A percentile compares a stretch with the other conserved stretches of the same genome.
phyloP scores from a whole-genome alignment of 2,888 invertebrate genomes.

The Chrysolina haemoptera region DNA sequence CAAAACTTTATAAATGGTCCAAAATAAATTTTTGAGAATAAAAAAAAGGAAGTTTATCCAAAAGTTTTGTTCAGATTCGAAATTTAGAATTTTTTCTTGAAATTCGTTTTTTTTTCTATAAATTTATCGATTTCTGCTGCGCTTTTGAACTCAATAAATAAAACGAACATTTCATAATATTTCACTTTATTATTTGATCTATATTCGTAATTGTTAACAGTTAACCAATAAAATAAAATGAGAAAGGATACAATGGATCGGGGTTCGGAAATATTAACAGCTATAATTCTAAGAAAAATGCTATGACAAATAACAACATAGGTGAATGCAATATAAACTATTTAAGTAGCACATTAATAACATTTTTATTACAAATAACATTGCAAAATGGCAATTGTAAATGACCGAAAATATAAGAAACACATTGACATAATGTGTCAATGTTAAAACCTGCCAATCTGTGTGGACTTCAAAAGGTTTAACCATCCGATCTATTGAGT shows the following conservation, averaged over 20 bases:
- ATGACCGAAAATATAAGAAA: conserved; percentile 39
- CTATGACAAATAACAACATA: conserved; percentile 58
- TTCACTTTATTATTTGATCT: conserved; percentile 58
- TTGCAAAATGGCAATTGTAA: conserved; percentile 48
- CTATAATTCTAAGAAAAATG: conserved; percentile 60
- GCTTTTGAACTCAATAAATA: not conserved
- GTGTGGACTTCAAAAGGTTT: conserved; percentile 22
- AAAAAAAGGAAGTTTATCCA: no score
- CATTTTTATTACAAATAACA: conserved; percentile 53
- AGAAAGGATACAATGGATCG: conserved; percentile 52
- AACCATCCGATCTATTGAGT: conserved; percentile 2
- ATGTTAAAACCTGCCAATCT: conserved; percentile 20
- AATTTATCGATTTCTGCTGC: no score
- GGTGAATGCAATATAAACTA: conserved; percentile 59
- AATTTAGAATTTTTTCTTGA: no score
- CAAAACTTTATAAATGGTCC: no score
- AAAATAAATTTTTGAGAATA: no score
- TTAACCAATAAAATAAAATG: conserved; percentile 59
- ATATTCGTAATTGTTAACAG: conserved; percentile 61
- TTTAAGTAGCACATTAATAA: conserved; percentile 62
- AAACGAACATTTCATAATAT: conserved; percentile 25
- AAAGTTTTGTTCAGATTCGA: no score
- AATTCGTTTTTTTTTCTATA: no score
- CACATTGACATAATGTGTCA: conserved; percentile 30
- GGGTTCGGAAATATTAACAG: conserved; percentile 57